Conservation (phyloP, 2,113 vertebrate species). For the Phalacrocorax brasilianus region DNA sequence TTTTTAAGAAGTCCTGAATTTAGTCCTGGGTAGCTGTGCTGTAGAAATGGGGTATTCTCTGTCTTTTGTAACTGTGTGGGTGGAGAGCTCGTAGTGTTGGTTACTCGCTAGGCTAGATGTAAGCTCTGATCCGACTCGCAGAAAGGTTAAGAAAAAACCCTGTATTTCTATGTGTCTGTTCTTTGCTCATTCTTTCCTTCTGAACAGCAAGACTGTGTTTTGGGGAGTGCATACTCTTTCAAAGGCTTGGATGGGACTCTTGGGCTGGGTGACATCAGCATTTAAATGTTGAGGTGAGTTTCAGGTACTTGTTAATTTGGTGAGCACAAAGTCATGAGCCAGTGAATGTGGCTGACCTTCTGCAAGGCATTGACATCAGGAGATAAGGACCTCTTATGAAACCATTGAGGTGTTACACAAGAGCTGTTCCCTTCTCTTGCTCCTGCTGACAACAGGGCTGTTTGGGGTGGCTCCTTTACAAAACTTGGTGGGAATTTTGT, state of each 20-base stretch:
- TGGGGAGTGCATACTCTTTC: neutral
- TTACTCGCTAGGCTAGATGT: fast-evolving
- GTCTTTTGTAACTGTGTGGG: fast-evolving
- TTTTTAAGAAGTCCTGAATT: neutral
- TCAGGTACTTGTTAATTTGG: neutral
- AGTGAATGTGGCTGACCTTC: neutral
- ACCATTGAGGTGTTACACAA: neutral
- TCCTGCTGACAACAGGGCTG: neutral
- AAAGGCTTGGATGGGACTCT: neutral
- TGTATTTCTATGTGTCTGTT: neutral
- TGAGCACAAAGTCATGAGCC: neutral
- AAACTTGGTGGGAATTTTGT: neutral
- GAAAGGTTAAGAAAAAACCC: neutral
- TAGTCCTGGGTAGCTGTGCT: neutral
- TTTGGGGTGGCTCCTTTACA: neutral
- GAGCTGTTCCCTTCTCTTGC: neutral
- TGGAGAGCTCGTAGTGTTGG: neutral
- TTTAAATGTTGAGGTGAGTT: neutral
- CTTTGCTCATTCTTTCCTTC: neutral
- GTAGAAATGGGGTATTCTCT: neutral
- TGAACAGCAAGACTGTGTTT: fast-evolving
- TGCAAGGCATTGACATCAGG: neutral
- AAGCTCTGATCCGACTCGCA: neutral
- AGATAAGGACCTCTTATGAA: neutral
- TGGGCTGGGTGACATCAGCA: neutral